Evolutionary conservation across 2,888 invertebrate genomes (phyloP).

Genomic region (Deladenus siricidicola): DNA sequence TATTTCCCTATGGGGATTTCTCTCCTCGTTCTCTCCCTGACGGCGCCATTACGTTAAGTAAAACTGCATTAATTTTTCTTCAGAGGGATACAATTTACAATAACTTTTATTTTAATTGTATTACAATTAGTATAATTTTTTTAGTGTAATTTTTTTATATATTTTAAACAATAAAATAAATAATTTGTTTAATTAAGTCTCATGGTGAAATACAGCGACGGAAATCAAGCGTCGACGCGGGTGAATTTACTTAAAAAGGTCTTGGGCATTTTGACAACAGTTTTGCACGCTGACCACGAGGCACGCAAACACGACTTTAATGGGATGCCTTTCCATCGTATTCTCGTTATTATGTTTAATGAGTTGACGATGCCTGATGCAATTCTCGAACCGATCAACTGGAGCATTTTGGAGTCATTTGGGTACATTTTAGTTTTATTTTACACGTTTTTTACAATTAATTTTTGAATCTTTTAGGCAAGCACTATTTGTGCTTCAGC

Average conservation of each 20-base stretch:
- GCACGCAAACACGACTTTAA: slow-evolving; percentile 76
- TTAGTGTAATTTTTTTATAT: not conserved
- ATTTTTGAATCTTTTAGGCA: slow-evolving; percentile 19
- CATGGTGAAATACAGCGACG: slow-evolving; percentile 70
- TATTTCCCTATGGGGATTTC: too few species aligned
- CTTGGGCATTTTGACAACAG: slow-evolving; percentile 87
- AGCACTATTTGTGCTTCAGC: slow-evolving; percentile 72
- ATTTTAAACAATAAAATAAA: not conserved
- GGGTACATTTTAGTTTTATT: slow-evolving; percentile 59
- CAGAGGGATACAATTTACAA: too few species aligned
- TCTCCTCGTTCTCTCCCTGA: too few species aligned
- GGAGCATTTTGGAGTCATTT: slow-evolving; percentile 85
- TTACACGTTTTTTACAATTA: not conserved
- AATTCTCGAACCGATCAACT: slow-evolving; percentile 85
- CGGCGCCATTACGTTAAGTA: too few species aligned
- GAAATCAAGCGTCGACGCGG: slow-evolving; percentile 84
- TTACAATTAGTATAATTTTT: too few species aligned
- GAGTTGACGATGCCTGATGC: slow-evolving; percentile 89
- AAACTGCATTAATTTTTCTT: too few species aligned
- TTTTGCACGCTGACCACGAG: slow-evolving; percentile 90
- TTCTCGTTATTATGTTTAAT: slow-evolving; percentile 88
- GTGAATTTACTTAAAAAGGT: slow-evolving; percentile 89
- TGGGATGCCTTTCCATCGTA: slow-evolving; percentile 91
- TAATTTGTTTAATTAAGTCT: slow-evolving; percentile 55
- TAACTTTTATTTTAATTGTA: too few species aligned